These are phyloP conservation scores for Perca flavescens DNA, from an alignment of 2,113 vertebrate genomes.

Conservation along the genomic window DNA sequence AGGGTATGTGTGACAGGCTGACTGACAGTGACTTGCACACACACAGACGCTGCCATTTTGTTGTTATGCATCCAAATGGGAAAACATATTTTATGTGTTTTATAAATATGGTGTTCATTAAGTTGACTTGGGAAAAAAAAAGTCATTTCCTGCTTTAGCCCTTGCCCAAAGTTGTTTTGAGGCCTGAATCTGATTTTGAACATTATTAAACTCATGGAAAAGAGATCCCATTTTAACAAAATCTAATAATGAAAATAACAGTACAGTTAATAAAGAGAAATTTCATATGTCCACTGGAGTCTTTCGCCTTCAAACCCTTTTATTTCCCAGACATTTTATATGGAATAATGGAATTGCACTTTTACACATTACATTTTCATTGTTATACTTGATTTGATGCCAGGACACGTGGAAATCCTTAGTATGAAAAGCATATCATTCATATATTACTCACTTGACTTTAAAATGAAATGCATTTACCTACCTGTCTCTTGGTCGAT, in stretches of 20 bases:
- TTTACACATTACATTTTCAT: not conserved
- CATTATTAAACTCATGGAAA: slow-evolving; percentile 58
- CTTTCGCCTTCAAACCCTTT: not conserved
- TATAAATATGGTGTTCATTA: slow-evolving; percentile 47
- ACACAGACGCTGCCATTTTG: slow-evolving; percentile 11
- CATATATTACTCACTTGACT: not conserved
- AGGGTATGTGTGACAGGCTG: slow-evolving; percentile 24
- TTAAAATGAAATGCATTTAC: not conserved
- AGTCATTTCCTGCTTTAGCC: slow-evolving; percentile 58
- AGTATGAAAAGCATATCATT: slow-evolving; percentile 1
- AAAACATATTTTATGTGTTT: not conserved
- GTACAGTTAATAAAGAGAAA: slow-evolving; percentile 22
- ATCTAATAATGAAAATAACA: slow-evolving; percentile 56
- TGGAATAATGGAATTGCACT: slow-evolving; percentile 5
- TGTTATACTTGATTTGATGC: slow-evolving; percentile 21
- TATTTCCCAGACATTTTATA: slow-evolving; percentile 21
- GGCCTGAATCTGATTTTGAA: slow-evolving; percentile 51
- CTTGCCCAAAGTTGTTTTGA: slow-evolving; percentile 30
- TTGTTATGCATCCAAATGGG: slow-evolving; percentile 8
- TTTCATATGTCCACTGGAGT: slow-evolving; percentile 10
- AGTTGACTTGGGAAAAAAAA: slow-evolving; percentile 30
- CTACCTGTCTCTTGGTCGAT: not conserved
- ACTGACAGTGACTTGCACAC: not conserved
- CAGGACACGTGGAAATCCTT: not conserved
- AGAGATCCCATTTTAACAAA: slow-evolving; percentile 37